Conservation (phyloP, 2,113 vertebrate species). For the Chionis minor region DNA sequence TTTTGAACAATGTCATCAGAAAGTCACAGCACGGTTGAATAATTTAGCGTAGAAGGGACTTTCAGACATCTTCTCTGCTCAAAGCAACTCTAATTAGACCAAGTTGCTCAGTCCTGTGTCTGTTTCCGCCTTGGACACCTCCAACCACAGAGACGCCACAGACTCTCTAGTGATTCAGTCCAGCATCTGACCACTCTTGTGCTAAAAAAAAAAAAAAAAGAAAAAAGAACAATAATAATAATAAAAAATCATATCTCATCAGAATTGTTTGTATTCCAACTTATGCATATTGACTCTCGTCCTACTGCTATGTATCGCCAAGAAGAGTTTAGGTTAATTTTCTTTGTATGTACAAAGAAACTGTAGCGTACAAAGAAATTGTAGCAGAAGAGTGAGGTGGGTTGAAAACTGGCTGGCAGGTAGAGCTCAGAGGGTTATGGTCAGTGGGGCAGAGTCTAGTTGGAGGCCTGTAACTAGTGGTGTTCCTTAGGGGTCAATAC, state of each 20-base stretch:
- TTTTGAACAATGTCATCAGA: background rate
- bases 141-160: background rate
- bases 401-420: too few relatives aligned
- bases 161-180: background rate
- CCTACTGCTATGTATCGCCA: background rate
- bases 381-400: too few relatives aligned
- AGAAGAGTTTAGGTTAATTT: background rate
- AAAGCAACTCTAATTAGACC: background rate
- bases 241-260: background rate
- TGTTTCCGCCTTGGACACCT: background rate
- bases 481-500: too few relatives aligned
- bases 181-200: rapidly evolving
- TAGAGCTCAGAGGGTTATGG: too few relatives aligned
- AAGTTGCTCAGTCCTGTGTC: background rate
- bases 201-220: background rate
- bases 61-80: background rate
- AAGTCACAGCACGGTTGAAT: background rate
- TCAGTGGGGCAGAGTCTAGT: too few relatives aligned
- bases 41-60: background rate
- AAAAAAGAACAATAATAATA: too few relatives aligned
- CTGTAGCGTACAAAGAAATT: too few relatives aligned
- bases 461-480: too few relatives aligned
- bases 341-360: background rate
- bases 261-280: background rate
- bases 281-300: background rate